Evolutionary conservation across 2,113 vertebrate species (phyloP), one percentile per base, ranked within the genome.

Genomic region (Xenopus borealis): DNA sequence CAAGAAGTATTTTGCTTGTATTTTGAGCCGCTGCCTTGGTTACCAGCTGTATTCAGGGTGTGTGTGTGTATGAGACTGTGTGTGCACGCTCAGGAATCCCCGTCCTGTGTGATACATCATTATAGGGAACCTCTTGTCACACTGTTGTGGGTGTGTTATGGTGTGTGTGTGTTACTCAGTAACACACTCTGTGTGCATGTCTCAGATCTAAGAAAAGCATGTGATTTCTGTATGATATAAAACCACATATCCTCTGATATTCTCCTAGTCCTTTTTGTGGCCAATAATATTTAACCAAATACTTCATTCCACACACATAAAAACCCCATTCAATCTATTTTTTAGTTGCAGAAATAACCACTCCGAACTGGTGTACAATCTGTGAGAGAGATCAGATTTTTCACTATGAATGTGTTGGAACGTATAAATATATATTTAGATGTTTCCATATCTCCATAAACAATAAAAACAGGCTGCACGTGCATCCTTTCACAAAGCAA

Each of bases 1-100:
- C 67, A 77, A 67, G 74, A 70, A 77, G 74, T 77, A 77, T 77
- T 77, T 63, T 69, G 59, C 59, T 23, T 14, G 18, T 75, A 70
- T 77, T 77, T 69, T 70, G 67, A 63, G 59, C 45, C 2, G 14
- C 12, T 55, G 68, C 66, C 61, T 20, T 77, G 59, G 74, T 70
- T 63, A 77, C 74, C 58, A 77, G 46, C 66, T 69, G 66, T 45
- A 63, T 40, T 16, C 55, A 69, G 47, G 73, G 66, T 68, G 23
- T 53, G 10, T 68, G 10, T 53, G 8, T 45, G 11, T 71, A 23
- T 62, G 23, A 47, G 9, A 62, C 7, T 70, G 61, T 75, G 45
- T 75, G 71, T 72, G 66, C 52, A 17, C 16, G 11, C 12, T 63
- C 57, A 63, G 74, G 74, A 69, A 69, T 76, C 59, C 74, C 74